A percentile compares a stretch with the other conserved stretches of the same genome.
Evolutionary conservation across 2,888 invertebrate genomes (phyloP).

Genomic region (Apoda limacodes): DNA sequence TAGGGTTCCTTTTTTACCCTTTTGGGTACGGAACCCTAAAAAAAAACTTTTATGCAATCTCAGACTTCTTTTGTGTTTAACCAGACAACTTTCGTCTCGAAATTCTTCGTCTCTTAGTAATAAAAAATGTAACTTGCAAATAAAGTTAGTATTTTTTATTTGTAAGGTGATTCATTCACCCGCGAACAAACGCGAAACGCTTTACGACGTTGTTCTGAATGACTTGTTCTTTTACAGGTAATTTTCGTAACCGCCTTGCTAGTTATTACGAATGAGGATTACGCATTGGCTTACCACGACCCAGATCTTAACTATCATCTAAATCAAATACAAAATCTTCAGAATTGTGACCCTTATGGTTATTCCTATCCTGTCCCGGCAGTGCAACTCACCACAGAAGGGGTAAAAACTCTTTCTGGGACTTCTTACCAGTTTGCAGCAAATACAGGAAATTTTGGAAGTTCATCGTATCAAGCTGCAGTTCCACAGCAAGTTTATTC

Average conservation of each 20-base stretch:
- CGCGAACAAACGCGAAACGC: too few relatives aligned
- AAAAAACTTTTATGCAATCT: too few relatives aligned
- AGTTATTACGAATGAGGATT: slow-evolving; percentile 31
- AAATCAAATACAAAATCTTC: slow-evolving; percentile 44
- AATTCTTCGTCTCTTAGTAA: too few relatives aligned
- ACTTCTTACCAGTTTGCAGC: slow-evolving; percentile 22
- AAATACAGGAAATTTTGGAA: slow-evolving; percentile 19
- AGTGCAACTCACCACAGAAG: slow-evolving; percentile 56
- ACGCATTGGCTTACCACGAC: slow-evolving; percentile 51
- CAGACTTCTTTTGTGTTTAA: too few relatives aligned
- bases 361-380: slow-evolving; percentile 68
- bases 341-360: slow-evolving; percentile 47
- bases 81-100: too few relatives aligned
- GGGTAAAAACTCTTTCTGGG: slow-evolving; percentile 31
- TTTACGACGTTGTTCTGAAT: not conserved
- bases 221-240: slow-evolving; percentile 34
- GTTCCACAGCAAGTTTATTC: slow-evolving; percentile 42
- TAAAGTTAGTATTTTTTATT: too few relatives aligned
- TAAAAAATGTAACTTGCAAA: too few relatives aligned
- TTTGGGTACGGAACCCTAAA: too few relatives aligned
- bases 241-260: slow-evolving; percentile 30
- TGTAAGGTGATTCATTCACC: too few relatives aligned
- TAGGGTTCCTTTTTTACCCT: too few relatives aligned
- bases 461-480: slow-evolving; percentile 28
- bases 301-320: slow-evolving; percentile 61